Conservation (phyloP, 92 coral and sea anemone species). For the Palythoa heliodiscus region DNA sequence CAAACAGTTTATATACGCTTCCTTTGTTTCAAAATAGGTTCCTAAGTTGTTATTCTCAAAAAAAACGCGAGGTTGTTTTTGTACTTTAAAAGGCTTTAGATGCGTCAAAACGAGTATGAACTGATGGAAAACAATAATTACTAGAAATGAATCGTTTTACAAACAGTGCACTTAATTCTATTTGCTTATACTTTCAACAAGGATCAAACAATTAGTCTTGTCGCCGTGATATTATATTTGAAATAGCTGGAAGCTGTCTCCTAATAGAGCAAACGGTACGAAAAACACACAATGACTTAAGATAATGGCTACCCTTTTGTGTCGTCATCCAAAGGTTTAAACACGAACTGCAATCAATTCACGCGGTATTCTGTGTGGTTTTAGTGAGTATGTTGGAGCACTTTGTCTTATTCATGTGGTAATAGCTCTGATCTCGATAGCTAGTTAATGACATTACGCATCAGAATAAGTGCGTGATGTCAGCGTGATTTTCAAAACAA, state of each 20-base stretch:
- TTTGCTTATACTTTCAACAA: conserved; percentile 48
- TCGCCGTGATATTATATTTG: conserved; percentile 42
- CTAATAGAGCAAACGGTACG: conserved; percentile 9
- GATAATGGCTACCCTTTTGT: conserved; percentile 18
- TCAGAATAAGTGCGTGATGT: conserved; percentile 26
- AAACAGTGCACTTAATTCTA: conserved; percentile 50
- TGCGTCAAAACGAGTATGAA: conserved; percentile 20
- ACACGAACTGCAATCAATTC: conserved; percentile 29
- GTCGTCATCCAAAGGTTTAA: conserved; percentile 10
- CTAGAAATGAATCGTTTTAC: conserved; percentile 43
- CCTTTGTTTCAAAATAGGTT: conserved; percentile 27
- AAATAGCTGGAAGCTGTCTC: conserved; percentile 36
- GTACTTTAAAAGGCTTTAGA: conserved; percentile 28
- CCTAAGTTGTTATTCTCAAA: conserved; percentile 11
- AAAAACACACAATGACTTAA: conserved; percentile 23
- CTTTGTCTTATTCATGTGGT: conserved; percentile 16
- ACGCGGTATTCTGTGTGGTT: conserved; percentile 15
- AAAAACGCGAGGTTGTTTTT: conserved; percentile 19
- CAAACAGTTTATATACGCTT: conserved; percentile 18
- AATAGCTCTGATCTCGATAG: conserved; percentile 42
- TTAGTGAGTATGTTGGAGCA: conserved; percentile 26
- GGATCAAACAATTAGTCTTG: conserved; percentile 49
- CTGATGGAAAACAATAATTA: conserved; percentile 42
- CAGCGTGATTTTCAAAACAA: conserved; percentile 48
- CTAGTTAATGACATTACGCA: conserved; percentile 38